These are phyloP conservation scores for Nannobrachium achirus DNA, from an alignment of 2,113 vertebrate species.

Conservation along the genomic window DNA sequence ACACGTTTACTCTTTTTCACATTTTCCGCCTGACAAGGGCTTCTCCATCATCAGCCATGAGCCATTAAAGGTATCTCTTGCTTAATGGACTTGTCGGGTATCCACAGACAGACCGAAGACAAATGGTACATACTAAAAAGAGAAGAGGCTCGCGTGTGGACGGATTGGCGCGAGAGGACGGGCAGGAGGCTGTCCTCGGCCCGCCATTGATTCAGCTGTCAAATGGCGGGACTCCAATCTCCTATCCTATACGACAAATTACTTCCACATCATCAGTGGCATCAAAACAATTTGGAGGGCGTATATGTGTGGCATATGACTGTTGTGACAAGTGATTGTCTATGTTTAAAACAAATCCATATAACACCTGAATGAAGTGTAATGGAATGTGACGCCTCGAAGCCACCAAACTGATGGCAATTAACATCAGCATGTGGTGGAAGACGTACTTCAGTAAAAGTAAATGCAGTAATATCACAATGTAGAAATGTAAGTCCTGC, in stretches of 20 bases:
- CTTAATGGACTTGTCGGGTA: slow-evolving; percentile 81
- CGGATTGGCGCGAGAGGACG: slow-evolving; percentile 49
- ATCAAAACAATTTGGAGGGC: slow-evolving; percentile 56
- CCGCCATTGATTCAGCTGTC: slow-evolving; percentile 75
- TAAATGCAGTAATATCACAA: too few species aligned
- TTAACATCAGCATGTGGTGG: slow-evolving; percentile 7
- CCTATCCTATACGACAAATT: slow-evolving; percentile 66
- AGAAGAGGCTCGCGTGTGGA: slow-evolving; percentile 70
- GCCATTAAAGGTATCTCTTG: slow-evolving; percentile 76
- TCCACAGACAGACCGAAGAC: slow-evolving; percentile 76
- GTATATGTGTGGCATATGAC: slow-evolving; percentile 44
- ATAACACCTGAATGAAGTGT: slow-evolving; percentile 17
- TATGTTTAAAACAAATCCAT: background rate
- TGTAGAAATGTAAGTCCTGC: too few species aligned
- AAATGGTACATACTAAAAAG: slow-evolving; percentile 80
- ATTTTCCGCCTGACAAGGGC: slow-evolving; percentile 70
- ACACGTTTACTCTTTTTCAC: slow-evolving; percentile 65
- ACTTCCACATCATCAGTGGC: slow-evolving; percentile 55
- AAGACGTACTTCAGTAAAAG: too few species aligned
- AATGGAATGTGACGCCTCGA: slow-evolving; percentile 8
- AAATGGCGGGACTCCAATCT: slow-evolving; percentile 67
- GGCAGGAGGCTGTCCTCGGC: slow-evolving; percentile 59
- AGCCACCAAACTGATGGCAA: slow-evolving; percentile 25
- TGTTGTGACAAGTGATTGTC: slow-evolving; percentile 2
- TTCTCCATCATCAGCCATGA: slow-evolving; percentile 77